Evolutionary conservation across 2,797 vertebrate genomes (phyloP).

Genomic region (Coregonus sp.): DNA sequence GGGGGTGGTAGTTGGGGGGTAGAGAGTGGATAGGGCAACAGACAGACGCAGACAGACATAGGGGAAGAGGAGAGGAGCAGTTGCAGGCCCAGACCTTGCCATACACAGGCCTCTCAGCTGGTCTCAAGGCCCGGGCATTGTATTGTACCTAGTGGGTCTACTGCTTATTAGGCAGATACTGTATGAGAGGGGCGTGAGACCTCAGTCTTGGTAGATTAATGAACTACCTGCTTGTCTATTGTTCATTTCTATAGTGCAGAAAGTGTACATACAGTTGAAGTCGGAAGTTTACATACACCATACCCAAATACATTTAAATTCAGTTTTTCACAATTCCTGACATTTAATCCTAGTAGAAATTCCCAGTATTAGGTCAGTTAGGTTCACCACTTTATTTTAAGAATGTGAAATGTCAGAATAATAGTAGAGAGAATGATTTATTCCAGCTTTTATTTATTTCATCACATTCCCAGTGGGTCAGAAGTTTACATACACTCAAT

Average conservation of each 20-base stretch:
- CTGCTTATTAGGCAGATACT: conserved; percentile 46
- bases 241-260: conserved; percentile 32
- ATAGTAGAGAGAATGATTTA: no score
- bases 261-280: not conserved
- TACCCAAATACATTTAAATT: no score
- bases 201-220: not conserved
- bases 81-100: conserved; percentile 67
- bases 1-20: conserved; percentile 17
- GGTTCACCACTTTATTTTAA: no score
- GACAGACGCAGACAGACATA: conserved; percentile 22
- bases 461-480: no score
- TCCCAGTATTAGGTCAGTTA: no score
- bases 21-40: not conserved
- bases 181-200: conserved; percentile 29
- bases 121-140: conserved; percentile 75
- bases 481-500: no score
- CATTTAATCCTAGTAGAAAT: no score
- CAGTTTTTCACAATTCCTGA: no score
- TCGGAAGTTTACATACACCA: no score
- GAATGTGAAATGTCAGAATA: no score
- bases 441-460: no score
- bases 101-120: conserved; percentile 51
- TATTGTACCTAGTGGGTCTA: conserved; percentile 8
- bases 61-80: conserved; percentile 75
- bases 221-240: conserved; percentile 41